These are phyloP conservation scores for Poicephalus meyeri DNA, from an alignment of 2,113 vertebrate species.

Conservation along the genomic window DNA sequence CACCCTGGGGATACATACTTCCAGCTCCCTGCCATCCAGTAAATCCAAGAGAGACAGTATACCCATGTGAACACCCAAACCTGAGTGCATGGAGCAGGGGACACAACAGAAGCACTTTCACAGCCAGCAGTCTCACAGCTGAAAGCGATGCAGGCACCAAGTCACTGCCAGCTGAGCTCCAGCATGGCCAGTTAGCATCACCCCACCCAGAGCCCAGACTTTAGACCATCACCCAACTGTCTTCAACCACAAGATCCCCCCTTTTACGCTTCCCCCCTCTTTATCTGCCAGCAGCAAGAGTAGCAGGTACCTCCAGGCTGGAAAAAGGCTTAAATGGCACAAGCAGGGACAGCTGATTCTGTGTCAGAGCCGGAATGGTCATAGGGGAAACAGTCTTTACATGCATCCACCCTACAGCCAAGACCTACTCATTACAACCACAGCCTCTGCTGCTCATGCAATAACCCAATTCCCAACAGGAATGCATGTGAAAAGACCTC, in stretches of 20 bases:
- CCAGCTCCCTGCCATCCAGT: not conserved
- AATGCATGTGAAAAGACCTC: not conserved
- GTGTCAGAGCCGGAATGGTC: not conserved
- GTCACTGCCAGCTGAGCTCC: not conserved
- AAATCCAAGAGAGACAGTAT: not conserved
- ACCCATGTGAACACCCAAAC: not conserved
- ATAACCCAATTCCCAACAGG: not conserved
- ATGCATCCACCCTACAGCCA: not conserved
- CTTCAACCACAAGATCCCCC: not conserved
- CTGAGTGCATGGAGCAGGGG: accelerated
- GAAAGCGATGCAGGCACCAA: accelerated
- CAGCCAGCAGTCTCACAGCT: not conserved
- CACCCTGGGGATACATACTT: not conserved
- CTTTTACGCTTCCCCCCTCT: not conserved
- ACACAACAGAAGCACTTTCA: not conserved
- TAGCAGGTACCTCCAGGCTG: not conserved
- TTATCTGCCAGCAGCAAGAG: not conserved
- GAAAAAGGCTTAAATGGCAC: not conserved
- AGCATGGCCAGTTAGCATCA: not conserved
- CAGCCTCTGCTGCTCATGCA: not conserved
- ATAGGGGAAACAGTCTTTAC: not conserved
- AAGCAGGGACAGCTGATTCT: not conserved
- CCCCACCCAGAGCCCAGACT: not conserved
- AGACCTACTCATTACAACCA: not conserved
- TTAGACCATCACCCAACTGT: not conserved